Conservation (phyloP, 2,113 vertebrate genomes). For the Gymnarchus niloticus region DNA sequence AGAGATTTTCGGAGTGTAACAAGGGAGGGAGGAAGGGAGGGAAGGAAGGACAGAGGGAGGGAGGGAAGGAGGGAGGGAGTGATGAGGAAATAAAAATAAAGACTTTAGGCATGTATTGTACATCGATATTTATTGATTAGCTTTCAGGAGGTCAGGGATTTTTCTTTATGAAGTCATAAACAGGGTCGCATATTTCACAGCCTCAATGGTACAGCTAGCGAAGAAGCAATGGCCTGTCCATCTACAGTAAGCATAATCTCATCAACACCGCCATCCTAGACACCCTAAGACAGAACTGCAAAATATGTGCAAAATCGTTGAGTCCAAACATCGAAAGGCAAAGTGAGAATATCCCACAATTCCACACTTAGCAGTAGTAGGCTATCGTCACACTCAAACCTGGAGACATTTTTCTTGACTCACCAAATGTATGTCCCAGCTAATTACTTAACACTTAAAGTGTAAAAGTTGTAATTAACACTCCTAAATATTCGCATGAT, state of each 20-base stretch:
- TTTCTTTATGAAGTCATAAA: neutral
- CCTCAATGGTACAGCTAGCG: neutral
- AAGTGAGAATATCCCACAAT: neutral
- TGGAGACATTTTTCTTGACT: neutral
- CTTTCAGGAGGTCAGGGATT: neutral
- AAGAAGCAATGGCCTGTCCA: too few relatives aligned
- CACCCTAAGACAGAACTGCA: neutral
- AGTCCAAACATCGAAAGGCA: neutral
- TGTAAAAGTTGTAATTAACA: neutral
- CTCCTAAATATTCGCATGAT: neutral
- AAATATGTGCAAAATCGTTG: neutral
- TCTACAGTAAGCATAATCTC: neutral
- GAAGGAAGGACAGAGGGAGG: neutral
- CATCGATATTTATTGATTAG: conserved; percentile 5
- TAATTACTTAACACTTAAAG: neutral
- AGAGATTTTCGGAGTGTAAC: neutral
- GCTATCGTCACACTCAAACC: neutral
- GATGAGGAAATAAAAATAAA: neutral
- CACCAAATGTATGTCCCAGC: neutral
- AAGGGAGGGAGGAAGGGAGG: neutral
- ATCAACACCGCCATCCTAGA: neutral
- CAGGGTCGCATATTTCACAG: neutral
- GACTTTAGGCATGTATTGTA: neutral
- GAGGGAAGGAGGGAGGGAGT: neutral
- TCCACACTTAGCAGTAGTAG: neutral